These are phyloP conservation scores for Phainopepla nitens DNA, from an alignment of 2,113 vertebrate genomes.

Conservation along the genomic window DNA sequence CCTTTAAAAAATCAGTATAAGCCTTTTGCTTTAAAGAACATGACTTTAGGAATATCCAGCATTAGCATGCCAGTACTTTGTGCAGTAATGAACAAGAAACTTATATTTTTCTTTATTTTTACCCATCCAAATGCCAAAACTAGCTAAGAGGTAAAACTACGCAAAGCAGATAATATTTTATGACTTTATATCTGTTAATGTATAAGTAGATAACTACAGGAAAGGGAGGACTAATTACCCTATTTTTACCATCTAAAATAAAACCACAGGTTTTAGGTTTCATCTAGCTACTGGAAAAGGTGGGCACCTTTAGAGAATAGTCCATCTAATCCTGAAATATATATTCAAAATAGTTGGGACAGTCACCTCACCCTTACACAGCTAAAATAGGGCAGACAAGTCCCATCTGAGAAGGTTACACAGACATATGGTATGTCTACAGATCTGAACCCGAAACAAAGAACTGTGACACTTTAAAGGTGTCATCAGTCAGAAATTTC, in stretches of 20 bases:
- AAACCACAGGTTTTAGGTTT: neutral
- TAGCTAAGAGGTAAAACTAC: neutral
- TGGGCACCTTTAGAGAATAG: neutral
- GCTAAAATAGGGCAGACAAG: neutral
- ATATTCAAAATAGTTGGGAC: neutral
- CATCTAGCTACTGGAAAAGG: neutral
- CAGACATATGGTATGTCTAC: neutral
- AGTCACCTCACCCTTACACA: neutral
- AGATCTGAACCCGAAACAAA: neutral
- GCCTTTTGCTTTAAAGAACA: neutral
- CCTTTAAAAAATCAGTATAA: neutral
- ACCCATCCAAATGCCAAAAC: neutral
- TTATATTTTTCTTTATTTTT: neutral
- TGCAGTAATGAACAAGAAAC: neutral
- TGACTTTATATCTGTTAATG: neutral
- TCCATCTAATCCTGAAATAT: neutral
- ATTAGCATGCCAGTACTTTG: neutral
- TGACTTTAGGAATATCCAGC: neutral
- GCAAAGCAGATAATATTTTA: neutral
- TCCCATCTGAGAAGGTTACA: neutral
- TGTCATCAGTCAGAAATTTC: neutral
- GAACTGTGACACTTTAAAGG: neutral
- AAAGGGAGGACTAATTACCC: neutral
- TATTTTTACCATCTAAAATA: neutral
- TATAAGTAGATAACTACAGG: neutral